A percentile compares a stretch with the other conserved stretches of the same genome.
Conservation (phyloP, 1,140 invertebrate species). For the Brachionus paranguensis region DNA sequence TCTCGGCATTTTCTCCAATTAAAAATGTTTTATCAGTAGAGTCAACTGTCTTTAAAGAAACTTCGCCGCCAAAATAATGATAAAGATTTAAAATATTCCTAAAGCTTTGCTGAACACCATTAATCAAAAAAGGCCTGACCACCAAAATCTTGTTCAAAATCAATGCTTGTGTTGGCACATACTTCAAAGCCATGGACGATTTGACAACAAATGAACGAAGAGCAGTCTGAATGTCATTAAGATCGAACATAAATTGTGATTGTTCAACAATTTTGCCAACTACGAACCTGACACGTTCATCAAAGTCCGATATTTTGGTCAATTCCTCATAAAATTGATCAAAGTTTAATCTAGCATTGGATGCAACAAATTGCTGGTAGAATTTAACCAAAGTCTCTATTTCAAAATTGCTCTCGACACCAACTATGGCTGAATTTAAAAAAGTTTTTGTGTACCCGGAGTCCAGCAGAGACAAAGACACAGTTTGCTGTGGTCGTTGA, state of each 20-base stretch:
- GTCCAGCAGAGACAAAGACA: neutral
- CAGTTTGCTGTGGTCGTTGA: neutral
- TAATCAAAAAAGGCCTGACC: neutral
- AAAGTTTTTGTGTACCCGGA: neutral
- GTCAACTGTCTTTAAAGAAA: neutral
- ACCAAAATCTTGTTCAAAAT: conserved; percentile 15
- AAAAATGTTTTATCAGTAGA: neutral
- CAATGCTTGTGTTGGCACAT: conserved; percentile 1
- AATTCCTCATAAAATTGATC: neutral
- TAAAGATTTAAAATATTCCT: neutral
- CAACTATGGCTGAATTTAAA: neutral
- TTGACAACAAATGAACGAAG: neutral
- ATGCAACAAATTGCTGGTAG: neutral
- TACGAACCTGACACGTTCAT: neutral
- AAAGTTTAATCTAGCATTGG: neutral
- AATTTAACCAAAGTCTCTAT: neutral
- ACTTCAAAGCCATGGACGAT: neutral
- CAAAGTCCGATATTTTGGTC: neutral
- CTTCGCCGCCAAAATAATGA: neutral
- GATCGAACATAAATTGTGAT: neutral
- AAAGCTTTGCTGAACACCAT: neutral
- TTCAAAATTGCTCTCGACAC: neutral
- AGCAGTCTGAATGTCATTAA: neutral
- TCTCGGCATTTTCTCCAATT: neutral
- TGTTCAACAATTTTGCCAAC: conserved; percentile 9